Evolutionary conservation across 1,140 invertebrate genomes (phyloP), one percentile per base, ranked within the genome.

Genomic region (Drosophila setifemur): DNA sequence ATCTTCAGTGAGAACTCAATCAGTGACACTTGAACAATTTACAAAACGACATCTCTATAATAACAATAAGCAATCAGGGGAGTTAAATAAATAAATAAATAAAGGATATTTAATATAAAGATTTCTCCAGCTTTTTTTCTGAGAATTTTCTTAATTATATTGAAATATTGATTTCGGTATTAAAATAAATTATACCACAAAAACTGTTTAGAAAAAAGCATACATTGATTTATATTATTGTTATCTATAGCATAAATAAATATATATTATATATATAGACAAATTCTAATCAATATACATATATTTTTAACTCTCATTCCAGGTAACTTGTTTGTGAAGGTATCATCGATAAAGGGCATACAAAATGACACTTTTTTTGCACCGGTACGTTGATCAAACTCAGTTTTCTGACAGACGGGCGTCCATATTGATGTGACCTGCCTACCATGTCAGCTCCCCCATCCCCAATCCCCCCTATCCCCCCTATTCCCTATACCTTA

Each of bases 351-450:
- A 7, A 40, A 69, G 50, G 42, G 49, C 26, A 55, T 40, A 12
- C 33, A 12, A 29, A 11, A 11, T 25, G 7, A 40, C 25, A 33
- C 9, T 29, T 45, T 44, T 25, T 18, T 21, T 12, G 21, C 11
- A 7, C 16, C n/a, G 49, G 49, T 43, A 7, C 44, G 50, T 29
- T 44, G 40, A 42, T 63, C 19, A 61, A 61, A 25, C 19, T 33
- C 26, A 40, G 50, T 55, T 42, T n/a, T 28, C 43, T 70, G 66
- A 70, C 43, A 70, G 67, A 70, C 67, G 31, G 66, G 52, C 53
- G 66, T 70, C 67, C 67, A 44, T 70, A 58, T 70, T 57, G 52
- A 49, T 48, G 44, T 70, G 57, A 61, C 53, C 53, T 23, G 23
- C 55, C 58, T 35, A 23, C 12, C 21, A 11, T 7, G 29, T 29